Percentiles rank a stretch among this genome's conserved stretches.
Conservation (phyloP, 1,140 invertebrate species). For the Pogonomyrmex barbatus region DNA sequence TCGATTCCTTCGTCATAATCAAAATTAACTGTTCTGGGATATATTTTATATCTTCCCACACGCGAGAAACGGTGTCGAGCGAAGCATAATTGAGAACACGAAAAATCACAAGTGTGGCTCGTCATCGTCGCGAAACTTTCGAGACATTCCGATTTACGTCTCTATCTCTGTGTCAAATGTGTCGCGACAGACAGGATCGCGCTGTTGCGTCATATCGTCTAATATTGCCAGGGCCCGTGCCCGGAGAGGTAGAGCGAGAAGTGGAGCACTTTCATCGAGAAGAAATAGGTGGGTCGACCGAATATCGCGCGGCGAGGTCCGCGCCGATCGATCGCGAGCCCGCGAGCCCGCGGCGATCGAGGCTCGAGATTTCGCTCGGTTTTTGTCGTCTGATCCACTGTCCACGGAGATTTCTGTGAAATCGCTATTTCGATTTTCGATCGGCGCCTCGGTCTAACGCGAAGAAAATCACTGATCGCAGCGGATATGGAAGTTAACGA, state of each 20-base stretch:
- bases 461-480: background rate
- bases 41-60: background rate
- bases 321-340: slow-evolving; percentile 60
- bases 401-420: slow-evolving; percentile 25
- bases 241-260: slow-evolving; percentile 59
- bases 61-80: background rate
- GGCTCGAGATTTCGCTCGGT: slow-evolving; percentile 52
- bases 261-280: slow-evolving; percentile 77
- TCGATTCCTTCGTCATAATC: background rate
- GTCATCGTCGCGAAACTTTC: slow-evolving; percentile 68
- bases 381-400: slow-evolving; percentile 11
- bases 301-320: slow-evolving; percentile 43
- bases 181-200: slow-evolving; percentile 44
- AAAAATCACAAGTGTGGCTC: background rate
- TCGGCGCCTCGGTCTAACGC: background rate
- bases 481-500: background rate
- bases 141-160: slow-evolving; percentile 46
- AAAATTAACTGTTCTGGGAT: background rate
- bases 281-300: slow-evolving; percentile 66
- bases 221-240: slow-evolving; percentile 51
- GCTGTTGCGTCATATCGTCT: slow-evolving; percentile 68
- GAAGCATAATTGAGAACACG: background rate
- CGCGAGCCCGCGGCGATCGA: slow-evolving; percentile 47
- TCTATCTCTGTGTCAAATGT: slow-evolving; percentile 32
- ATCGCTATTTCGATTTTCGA: slow-evolving; percentile 46